Conservation (phyloP, 2,113 vertebrate species). For the Proterorhinus semilunaris region DNA sequence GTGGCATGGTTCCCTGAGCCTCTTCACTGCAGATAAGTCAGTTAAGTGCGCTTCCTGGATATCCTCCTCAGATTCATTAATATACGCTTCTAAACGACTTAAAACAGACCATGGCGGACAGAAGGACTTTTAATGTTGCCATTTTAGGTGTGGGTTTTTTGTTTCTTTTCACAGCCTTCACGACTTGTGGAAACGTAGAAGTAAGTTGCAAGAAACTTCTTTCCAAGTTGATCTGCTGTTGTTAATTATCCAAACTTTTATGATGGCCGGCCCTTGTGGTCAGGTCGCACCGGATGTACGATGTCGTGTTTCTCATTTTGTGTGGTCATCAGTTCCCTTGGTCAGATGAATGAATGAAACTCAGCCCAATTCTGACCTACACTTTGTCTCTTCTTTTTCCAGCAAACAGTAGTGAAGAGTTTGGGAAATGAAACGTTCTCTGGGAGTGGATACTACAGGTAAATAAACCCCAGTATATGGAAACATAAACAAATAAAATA, state of each 20-base stretch:
- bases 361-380: not conserved
- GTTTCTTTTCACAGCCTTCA: slow-evolving; percentile 80
- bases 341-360: slow-evolving; percentile 32
- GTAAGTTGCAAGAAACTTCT: slow-evolving; percentile 54
- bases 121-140: slow-evolving; percentile 77
- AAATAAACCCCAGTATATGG: slow-evolving; percentile 20
- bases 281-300: slow-evolving; percentile 14
- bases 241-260: not conserved
- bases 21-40: slow-evolving; percentile 1
- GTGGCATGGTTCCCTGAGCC: not conserved
- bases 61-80: not conserved
- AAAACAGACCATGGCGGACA: slow-evolving; percentile 68
- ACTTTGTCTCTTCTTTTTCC: slow-evolving; percentile 11
- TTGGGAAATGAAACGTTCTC: slow-evolving; percentile 84
- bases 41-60: not conserved
- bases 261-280: not conserved
- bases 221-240: not conserved
- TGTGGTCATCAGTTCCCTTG: slow-evolving; percentile 1
- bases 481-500: too few relatives aligned
- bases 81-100: slow-evolving; percentile 3
- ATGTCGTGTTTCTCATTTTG: slow-evolving; percentile 72
- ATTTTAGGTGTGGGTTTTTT: slow-evolving; percentile 78
- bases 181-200: slow-evolving; percentile 79
- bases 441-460: slow-evolving; percentile 97
- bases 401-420: slow-evolving; percentile 97